Evolutionary conservation across 2,888 invertebrate genomes (phyloP).

Genomic region (Mongoloraphidia duomilia): DNA sequence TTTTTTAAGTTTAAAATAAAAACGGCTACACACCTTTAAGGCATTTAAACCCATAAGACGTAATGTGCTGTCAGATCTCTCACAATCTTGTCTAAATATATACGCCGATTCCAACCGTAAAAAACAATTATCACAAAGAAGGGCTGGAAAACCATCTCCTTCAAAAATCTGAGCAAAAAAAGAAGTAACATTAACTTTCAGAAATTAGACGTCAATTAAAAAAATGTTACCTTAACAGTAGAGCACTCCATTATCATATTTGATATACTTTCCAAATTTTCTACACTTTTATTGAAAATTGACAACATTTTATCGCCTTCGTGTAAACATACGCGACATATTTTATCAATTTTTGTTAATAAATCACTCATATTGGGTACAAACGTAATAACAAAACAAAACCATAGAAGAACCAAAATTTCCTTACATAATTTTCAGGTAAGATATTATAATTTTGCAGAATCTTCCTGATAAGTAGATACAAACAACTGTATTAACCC

Average conservation of each 20-base stretch:
- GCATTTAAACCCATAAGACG: background rate
- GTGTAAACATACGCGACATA: conserved; percentile 4
- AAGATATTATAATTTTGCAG: too few relatives aligned
- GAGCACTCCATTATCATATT: conserved; percentile 1
- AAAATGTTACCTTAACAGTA: conserved; percentile 1
- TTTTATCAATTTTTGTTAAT: background rate
- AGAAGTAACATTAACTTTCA: too few relatives aligned
- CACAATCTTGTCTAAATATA: conserved; percentile 4
- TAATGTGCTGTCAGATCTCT: conserved; percentile 1
- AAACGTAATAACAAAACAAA: too few relatives aligned
- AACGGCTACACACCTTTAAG: too few relatives aligned
- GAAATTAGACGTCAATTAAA: too few relatives aligned
- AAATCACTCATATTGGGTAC: too few relatives aligned
- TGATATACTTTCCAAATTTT: background rate
- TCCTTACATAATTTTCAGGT: too few relatives aligned
- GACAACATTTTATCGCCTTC: background rate
- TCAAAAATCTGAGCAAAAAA: background rate
- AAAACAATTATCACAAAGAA: background rate
- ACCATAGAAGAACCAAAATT: too few relatives aligned
- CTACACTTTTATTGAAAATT: background rate
- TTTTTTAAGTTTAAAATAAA: too few relatives aligned
- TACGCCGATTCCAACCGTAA: conserved; percentile 1
- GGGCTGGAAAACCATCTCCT: conserved; percentile 4
- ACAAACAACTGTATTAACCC: too few relatives aligned
- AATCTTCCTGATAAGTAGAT: too few relatives aligned